These are phyloP conservation scores for Leptopilina clavipes DNA, from an alignment of 1,140 invertebrate species.

Conservation along the genomic window DNA sequence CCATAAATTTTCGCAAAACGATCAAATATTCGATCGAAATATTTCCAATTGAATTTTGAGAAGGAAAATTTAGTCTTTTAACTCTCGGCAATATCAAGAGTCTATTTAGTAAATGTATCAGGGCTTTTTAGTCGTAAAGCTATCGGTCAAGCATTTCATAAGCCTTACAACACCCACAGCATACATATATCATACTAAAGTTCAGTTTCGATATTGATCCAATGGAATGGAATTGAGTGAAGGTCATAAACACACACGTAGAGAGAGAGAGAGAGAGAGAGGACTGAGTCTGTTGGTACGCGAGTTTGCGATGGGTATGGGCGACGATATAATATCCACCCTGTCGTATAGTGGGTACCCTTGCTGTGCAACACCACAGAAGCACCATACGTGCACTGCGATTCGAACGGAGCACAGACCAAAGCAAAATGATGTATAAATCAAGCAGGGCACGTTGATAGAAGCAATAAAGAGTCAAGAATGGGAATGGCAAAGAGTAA, in stretches of 20 bases:
- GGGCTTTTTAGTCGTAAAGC: not conserved
- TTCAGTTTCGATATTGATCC: slow-evolving; percentile 28
- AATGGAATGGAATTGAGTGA: slow-evolving; percentile 29
- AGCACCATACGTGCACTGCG: slow-evolving; percentile 14
- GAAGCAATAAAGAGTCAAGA: slow-evolving; percentile 57
- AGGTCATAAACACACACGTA: slow-evolving; percentile 27
- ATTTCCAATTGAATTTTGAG: too few relatives aligned
- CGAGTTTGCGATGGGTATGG: not conserved
- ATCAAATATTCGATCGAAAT: too few relatives aligned
- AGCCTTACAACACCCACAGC: not conserved
- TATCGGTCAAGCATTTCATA: slow-evolving; percentile 26
- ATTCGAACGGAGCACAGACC: slow-evolving; percentile 11
- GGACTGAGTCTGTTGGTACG: not conserved
- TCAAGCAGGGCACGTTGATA: slow-evolving; percentile 60
- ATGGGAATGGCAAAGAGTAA: slow-evolving; percentile 18
- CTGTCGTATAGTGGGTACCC: not conserved
- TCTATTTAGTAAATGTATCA: not conserved
- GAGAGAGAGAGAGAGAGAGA: not conserved
- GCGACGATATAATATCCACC: slow-evolving; percentile 28
- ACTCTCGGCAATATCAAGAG: too few relatives aligned
- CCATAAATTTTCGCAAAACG: too few relatives aligned
- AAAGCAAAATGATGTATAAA: slow-evolving; percentile 54
- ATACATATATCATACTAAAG: slow-evolving; percentile 8
- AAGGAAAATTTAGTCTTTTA: too few relatives aligned
- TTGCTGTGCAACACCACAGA: slow-evolving; percentile 32